Conservation (phyloP, 2,888 invertebrate genomes). For the Steromphala cineraria region DNA sequence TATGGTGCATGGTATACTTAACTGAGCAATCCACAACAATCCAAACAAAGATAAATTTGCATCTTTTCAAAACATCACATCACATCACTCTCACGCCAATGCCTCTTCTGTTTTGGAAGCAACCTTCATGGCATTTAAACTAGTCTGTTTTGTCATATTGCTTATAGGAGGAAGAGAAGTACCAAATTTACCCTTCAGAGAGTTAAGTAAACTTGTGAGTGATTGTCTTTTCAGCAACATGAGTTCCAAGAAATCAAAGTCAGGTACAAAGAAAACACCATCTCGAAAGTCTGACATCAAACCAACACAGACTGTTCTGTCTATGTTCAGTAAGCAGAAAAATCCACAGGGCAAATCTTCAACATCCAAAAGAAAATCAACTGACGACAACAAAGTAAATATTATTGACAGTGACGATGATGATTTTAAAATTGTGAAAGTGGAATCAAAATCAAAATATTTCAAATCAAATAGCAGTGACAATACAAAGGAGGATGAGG, state of each 20-base stretch:
- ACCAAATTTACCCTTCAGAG: too few relatives aligned
- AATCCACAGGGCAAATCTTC: background rate
- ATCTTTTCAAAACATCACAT: too few relatives aligned
- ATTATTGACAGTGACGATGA: background rate
- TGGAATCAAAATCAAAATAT: slow-evolving; percentile 32
- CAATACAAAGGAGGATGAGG: background rate
- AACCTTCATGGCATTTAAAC: too few relatives aligned
- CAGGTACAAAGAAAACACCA: background rate
- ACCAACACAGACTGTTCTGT: background rate
- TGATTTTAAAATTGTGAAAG: slow-evolving; percentile 6
- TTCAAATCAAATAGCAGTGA: slow-evolving; percentile 18
- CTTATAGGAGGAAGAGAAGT: too few relatives aligned
- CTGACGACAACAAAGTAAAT: background rate
- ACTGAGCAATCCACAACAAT: too few relatives aligned
- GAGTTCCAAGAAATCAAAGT: background rate
- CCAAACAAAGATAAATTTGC: too few relatives aligned
- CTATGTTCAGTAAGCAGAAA: slow-evolving; percentile 7
- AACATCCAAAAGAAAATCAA: background rate
- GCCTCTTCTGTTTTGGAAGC: too few relatives aligned
- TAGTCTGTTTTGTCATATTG: too few relatives aligned
- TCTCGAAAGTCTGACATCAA: background rate
- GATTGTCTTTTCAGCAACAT: background rate
- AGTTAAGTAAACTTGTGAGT: background rate
- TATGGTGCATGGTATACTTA: too few relatives aligned
- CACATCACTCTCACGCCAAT: too few relatives aligned